Evolutionary conservation across 2,113 vertebrate genomes (phyloP).

Genomic region (Psittacula cyanocephala): DNA sequence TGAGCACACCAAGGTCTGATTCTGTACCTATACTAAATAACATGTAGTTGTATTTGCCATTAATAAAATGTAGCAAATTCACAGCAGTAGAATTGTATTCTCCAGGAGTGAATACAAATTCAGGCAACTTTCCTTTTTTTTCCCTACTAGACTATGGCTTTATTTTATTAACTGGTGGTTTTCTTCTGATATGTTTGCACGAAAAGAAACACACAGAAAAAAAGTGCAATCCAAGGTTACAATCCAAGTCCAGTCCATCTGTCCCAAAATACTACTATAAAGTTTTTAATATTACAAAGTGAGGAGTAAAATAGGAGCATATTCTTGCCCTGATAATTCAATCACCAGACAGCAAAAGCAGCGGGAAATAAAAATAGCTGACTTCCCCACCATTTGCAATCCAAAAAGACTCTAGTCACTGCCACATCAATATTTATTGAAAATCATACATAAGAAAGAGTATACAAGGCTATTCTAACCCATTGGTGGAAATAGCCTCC

Average conservation of each 20-base stretch:
- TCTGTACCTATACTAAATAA: neutral
- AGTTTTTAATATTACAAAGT: neutral
- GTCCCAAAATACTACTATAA: neutral
- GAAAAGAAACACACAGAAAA: neutral
- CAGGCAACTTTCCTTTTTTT: neutral
- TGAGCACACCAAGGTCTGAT: neutral
- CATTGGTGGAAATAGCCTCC: neutral
- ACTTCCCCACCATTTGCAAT: neutral
- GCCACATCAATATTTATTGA: neutral
- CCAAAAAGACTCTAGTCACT: neutral
- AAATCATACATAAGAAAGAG: neutral
- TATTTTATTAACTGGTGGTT: neutral
- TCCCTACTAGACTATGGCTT: neutral
- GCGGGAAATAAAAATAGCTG: neutral
- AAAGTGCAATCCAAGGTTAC: neutral
- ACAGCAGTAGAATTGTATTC: neutral
- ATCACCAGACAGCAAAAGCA: neutral
- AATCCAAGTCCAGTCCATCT: neutral
- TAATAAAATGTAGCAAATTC: neutral
- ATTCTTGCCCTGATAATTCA: neutral
- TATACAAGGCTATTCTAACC: neutral
- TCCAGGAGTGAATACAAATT: neutral
- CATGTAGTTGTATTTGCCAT: neutral
- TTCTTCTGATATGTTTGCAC: neutral
- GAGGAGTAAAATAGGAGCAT: neutral